Conservation (phyloP, 2,113 vertebrate species). For the Brevimyrus niger region DNA sequence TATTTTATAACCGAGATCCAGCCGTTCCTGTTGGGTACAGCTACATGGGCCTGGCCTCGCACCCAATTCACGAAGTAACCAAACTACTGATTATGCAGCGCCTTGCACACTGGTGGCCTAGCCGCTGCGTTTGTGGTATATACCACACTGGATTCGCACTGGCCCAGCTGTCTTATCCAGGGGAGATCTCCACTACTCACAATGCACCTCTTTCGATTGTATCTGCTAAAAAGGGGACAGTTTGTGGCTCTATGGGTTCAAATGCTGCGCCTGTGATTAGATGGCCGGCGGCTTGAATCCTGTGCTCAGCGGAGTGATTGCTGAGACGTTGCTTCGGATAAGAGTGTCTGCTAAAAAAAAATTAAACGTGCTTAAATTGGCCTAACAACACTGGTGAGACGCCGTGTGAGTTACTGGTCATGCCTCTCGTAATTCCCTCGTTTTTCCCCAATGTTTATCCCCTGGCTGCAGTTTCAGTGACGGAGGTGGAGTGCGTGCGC, state of each 20-base stretch:
- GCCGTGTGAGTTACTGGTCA: neutral
- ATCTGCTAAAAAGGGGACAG: neutral
- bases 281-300: neutral
- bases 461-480: slow-evolving; percentile 69
- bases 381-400: neutral
- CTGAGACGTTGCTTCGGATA: neutral
- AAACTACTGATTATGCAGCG: neutral
- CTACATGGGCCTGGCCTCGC: neutral
- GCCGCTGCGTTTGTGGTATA: neutral
- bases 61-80: neutral
- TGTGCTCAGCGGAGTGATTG: neutral
- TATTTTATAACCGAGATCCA: neutral
- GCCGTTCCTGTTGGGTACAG: neutral
- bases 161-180: neutral
- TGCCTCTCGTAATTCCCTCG: neutral
- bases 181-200: neutral
- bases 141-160: neutral
- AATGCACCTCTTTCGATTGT: neutral
- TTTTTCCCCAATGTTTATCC: neutral
- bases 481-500: slow-evolving; percentile 76
- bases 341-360: neutral
- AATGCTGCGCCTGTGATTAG: neutral
- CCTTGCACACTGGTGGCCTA: neutral
- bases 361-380: neutral
- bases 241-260: neutral